Percentiles rank a stretch among this genome's conserved stretches.
These are phyloP conservation scores for Lycocorax pyrrhopterus DNA, from an alignment of 2,113 vertebrate species.

Conservation along the genomic window DNA sequence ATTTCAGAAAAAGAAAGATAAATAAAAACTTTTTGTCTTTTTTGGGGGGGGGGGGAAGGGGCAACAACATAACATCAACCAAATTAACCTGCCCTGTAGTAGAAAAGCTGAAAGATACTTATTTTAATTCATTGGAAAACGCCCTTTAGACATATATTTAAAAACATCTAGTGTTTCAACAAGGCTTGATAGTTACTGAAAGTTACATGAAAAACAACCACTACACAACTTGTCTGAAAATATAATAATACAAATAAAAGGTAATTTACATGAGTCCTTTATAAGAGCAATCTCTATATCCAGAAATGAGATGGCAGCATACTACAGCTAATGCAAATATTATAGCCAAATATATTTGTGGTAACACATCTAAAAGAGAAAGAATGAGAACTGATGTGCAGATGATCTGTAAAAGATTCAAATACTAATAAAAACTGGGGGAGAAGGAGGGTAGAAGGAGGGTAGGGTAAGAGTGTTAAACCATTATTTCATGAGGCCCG, in stretches of 20 bases:
- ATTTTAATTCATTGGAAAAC: neutral
- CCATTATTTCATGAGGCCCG: slow-evolving; percentile 1
- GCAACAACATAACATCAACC: neutral
- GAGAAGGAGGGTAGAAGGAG: neutral
- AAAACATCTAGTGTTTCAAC: neutral
- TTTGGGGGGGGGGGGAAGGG: accelerated
- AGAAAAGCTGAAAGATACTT: neutral
- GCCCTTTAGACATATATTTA: neutral
- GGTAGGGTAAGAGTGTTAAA: neutral
- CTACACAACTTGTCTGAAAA: neutral
- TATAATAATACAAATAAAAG: neutral
- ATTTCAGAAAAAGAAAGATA: neutral
- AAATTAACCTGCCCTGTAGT: neutral
- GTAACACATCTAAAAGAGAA: neutral
- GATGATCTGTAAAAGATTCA: neutral
- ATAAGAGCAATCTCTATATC: neutral
- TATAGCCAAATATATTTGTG: neutral
- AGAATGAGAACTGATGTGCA: neutral
- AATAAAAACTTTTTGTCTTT: neutral
- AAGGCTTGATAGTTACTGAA: neutral
- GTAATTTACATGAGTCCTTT: neutral
- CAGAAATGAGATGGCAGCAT: neutral
- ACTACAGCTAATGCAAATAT: neutral
- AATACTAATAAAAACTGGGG: slow-evolving; percentile 7
- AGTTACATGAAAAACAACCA: neutral